Evolutionary conservation across 1,140 invertebrate genomes (phyloP).

Genomic region (Scylla paramamosain): DNA sequence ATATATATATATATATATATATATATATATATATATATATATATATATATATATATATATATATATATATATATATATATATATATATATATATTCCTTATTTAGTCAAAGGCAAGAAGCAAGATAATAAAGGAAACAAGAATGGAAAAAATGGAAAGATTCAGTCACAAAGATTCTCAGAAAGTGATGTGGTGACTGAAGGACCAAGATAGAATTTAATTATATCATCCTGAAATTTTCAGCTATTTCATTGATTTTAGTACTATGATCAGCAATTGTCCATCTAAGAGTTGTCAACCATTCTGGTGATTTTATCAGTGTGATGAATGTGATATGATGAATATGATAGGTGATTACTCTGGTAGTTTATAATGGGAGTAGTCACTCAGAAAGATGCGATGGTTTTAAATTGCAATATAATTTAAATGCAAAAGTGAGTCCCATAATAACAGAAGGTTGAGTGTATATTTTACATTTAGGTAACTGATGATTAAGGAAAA

Average conservation of each 20-base stretch:
- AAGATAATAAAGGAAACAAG: background rate
- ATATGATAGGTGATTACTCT: too few species aligned
- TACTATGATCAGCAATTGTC: background rate
- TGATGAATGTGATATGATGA: background rate
- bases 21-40: background rate
- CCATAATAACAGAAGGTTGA: too few species aligned
- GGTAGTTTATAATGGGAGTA: too few species aligned
- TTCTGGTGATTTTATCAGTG: background rate
- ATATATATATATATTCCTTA: background rate
- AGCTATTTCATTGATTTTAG: background rate
- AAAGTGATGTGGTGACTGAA: background rate
- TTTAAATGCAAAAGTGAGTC: too few species aligned
- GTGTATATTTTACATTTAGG: too few species aligned
- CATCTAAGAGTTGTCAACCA: background rate
- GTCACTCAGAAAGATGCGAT: too few species aligned
- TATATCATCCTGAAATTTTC: background rate
- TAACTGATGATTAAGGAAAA: too few species aligned
- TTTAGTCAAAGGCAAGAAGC: background rate
- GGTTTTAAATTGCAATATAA: too few species aligned
- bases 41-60: background rate
- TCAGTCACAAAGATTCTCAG: background rate
- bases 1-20: background rate
- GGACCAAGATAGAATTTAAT: background rate
- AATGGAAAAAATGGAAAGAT: background rate
- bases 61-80: constrained; percentile 39